Percentiles rank a stretch among this genome's conserved stretches.
Conservation (phyloP, 2,888 invertebrate species). For the Latrodectus elegans region DNA sequence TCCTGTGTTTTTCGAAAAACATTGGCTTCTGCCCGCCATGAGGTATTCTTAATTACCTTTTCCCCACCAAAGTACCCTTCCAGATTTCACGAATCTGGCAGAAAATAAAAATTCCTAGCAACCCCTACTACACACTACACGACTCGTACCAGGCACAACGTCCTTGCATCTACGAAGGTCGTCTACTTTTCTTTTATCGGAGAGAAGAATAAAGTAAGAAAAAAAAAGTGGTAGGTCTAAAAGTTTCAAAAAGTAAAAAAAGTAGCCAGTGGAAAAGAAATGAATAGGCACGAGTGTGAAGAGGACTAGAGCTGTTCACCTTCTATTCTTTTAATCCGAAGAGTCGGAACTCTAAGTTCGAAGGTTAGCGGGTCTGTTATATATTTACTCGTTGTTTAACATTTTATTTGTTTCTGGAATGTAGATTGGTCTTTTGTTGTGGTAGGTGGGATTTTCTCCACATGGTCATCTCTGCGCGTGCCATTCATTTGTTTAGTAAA, state of each 20-base stretch:
- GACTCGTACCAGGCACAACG: slow-evolving; percentile 16
- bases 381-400: slow-evolving; percentile 27
- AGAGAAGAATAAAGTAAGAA: slow-evolving; percentile 10
- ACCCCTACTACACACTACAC: too few species aligned
- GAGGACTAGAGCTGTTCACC: slow-evolving; percentile 50
- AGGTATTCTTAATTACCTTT: slow-evolving; percentile 17
- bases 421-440: background rate
- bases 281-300: slow-evolving; percentile 7
- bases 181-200: slow-evolving; percentile 51
- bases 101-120: too few species aligned
- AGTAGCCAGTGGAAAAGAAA: background rate
- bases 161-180: slow-evolving; percentile 60
- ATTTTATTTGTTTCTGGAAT: slow-evolving; percentile 5
- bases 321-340: slow-evolving; percentile 24
- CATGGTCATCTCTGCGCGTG: background rate
- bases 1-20: slow-evolving; percentile 1
- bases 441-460: background rate
- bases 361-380: slow-evolving; percentile 56
- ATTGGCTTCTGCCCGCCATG: background rate
- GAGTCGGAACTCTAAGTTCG: slow-evolving; percentile 38
- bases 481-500: background rate
- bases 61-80: background rate
- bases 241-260: background rate
- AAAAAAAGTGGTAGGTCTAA: slow-evolving; percentile 2
- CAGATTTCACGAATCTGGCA: too few species aligned